Conservation (phyloP, 2,113 vertebrate genomes). For the Aspiorhynchus laticeps region DNA sequence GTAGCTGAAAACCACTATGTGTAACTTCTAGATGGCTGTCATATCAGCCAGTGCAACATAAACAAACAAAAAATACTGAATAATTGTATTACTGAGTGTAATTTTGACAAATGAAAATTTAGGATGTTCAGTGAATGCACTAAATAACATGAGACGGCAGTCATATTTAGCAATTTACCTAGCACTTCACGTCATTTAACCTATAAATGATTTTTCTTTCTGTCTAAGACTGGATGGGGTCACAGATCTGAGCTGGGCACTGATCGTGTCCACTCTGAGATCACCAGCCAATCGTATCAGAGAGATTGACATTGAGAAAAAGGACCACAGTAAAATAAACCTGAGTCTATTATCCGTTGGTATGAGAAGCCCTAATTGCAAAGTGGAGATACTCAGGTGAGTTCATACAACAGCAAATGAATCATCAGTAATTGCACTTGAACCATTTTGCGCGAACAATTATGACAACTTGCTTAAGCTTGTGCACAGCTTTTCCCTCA, state of each 20-base stretch:
- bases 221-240: not conserved
- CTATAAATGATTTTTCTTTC: not conserved
- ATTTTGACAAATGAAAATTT: not conserved
- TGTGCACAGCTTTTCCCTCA: too few relatives aligned
- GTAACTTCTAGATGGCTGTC: too few relatives aligned
- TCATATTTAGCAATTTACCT: not conserved
- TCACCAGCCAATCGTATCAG: conserved; percentile 17
- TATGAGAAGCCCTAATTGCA: conserved; percentile 17
- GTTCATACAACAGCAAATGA: not conserved
- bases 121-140: too few relatives aligned
- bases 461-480: too few relatives aligned
- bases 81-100: not conserved
- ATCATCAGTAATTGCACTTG: too few relatives aligned
- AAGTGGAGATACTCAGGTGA: conserved; percentile 24
- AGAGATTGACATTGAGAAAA: not conserved
- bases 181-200: not conserved
- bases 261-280: conserved; percentile 11
- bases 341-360: not conserved
- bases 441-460: too few relatives aligned
- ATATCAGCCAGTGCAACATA: too few relatives aligned
- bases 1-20: too few relatives aligned
- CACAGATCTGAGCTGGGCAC: conserved; percentile 18
- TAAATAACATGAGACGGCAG: not conserved
- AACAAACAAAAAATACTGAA: not conserved
- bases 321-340: not conserved